Percentiles rank a stretch among this genome's conserved stretches.
Conservation (phyloP, 2,113 vertebrate genomes). For the Corynorhinus townsendii region DNA sequence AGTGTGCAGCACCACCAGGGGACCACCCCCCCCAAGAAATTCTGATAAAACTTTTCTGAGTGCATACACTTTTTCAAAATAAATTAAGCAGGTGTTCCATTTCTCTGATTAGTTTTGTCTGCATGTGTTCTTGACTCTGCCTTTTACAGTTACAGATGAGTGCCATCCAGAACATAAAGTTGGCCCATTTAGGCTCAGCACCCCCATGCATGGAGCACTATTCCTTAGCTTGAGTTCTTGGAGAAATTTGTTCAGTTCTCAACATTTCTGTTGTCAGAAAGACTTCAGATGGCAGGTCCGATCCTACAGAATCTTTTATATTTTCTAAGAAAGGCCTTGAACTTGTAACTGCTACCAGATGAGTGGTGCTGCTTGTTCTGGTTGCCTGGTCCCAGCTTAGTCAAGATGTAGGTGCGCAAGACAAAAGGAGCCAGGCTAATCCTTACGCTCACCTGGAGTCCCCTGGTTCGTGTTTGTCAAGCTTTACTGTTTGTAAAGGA, state of each 20-base stretch:
- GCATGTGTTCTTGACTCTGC: not conserved
- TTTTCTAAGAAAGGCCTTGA: not conserved
- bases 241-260: not conserved
- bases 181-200: not conserved
- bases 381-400: not conserved
- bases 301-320: not conserved
- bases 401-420: accelerated
- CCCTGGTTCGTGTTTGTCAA: not conserved
- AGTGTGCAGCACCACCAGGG: not conserved
- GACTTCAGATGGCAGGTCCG: not conserved
- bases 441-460: not conserved
- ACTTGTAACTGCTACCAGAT: not conserved
- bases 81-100: not conserved
- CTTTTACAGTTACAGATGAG: not conserved
- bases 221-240: not conserved
- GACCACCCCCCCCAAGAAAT: not conserved
- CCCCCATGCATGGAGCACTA: accelerated
- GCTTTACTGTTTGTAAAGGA: not conserved
- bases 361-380: not conserved
- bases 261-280: not conserved
- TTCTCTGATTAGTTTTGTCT: not conserved
- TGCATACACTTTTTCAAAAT: not conserved
- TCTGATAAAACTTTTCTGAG: not conserved
- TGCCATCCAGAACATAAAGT: too few species aligned
- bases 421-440: not conserved